Evolutionary conservation across 2,797 vertebrate genomes (phyloP).

Genomic region (Galaxias olidus): DNA sequence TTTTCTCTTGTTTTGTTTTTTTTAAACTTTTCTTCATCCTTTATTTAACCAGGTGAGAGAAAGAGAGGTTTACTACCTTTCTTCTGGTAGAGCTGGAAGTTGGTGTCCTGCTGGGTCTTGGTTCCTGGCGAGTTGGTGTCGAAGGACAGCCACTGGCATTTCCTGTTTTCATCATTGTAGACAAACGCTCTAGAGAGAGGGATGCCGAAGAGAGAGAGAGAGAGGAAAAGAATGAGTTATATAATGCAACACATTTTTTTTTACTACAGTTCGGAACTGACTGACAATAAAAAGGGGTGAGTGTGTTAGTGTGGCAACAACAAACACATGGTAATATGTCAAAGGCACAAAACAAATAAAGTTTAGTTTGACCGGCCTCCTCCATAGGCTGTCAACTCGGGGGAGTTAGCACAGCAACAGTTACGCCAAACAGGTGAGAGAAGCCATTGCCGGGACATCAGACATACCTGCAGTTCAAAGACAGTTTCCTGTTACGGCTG

Average conservation of each 20-base stretch:
- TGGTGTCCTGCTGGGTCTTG: constrained; percentile 82
- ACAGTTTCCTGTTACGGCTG: constrained; percentile 85
- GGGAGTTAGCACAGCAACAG: neutral
- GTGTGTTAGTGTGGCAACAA: too few relatives aligned
- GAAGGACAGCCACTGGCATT: constrained; percentile 95
- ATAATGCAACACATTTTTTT: too few relatives aligned
- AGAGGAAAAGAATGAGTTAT: too few relatives aligned
- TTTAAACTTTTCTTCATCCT: too few relatives aligned
- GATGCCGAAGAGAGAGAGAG: constrained; percentile 19
- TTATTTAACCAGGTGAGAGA: neutral
- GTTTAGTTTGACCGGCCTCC: too few relatives aligned
- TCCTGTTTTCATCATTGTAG: constrained; percentile 93
- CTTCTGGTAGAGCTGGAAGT: constrained; percentile 94
- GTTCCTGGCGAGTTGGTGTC: constrained; percentile 86
- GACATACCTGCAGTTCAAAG: constrained; percentile 92
- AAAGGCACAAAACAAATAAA: too few relatives aligned
- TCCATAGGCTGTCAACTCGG: neutral
- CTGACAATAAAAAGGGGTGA: too few relatives aligned
- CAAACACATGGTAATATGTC: too few relatives aligned
- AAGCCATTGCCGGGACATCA: neutral
- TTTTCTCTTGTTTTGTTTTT: too few relatives aligned
- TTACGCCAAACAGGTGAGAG: neutral
- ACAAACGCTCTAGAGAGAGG: constrained; percentile 86
- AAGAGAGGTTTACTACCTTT: constrained; percentile 81
- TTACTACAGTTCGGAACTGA: too few relatives aligned